Base-by-base conservation (phyloP, 2,797 vertebrate species). In the Oreochromis grahami region DNA sequence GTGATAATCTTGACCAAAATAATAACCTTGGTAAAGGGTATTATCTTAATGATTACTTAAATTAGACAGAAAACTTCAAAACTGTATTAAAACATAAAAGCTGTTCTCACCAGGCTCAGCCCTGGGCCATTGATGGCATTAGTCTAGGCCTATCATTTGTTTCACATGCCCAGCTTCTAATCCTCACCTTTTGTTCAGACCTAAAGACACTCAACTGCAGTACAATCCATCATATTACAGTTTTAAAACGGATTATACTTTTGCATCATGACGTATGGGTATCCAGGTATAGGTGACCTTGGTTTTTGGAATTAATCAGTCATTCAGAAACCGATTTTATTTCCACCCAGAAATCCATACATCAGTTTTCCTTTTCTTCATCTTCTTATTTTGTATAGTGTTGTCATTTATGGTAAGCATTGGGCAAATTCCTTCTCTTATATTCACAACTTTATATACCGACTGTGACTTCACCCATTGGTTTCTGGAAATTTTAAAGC, bases 21-120 rank as follows among this genome's bases (percentile, higher is more conserved):
- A 90, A 90, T 89, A 91, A 93, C 79, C 85, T 81, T 80, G 85
- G 77, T 82, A 26, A 51, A 38, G 85, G 85, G 89, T 87, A 87
- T 89, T 85, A 93, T 88, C 82, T 88, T 77, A 63, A 76, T 86
- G 88, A 91, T 88, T 85, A 86, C 79, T 88, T 78, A 55, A 88
- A 83, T 74, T 80, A 84, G 84, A 92, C 81, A 79, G 88, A 87
- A 88, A 85, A 58, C 81, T 77, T 82, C 36, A 68, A 63, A 88
- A 81, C 51, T 41, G 63, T 24, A 15, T 87, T 77, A 72, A 81
- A 88, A 82, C 50, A 50, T 51, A 10, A 82, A 65, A 72, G 83
- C 12, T 43, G 78, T 76, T 78, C 56, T 17, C 19, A 24, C 21
- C 50, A 56, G 56, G 65, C 55, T 79, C 26, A 21, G 24, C 14